A percentile compares a stretch with the other conserved stretches of the same genome.
phyloP scores from a whole-genome alignment of 2,888 invertebrate genomes.

The Pristionchus maxplancki region DNA sequence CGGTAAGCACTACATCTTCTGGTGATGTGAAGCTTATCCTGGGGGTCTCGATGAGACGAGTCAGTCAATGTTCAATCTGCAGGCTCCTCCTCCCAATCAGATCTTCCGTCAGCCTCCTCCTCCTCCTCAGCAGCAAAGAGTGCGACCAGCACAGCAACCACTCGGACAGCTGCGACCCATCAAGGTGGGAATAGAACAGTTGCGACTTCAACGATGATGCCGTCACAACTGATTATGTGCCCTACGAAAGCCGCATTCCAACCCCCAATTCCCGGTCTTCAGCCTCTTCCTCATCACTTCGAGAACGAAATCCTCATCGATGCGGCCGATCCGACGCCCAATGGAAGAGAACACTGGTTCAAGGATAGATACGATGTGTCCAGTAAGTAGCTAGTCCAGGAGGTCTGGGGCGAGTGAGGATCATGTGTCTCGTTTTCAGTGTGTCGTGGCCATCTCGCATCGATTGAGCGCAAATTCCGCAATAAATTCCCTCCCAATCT shows the following conservation, averaged over 20 bases:
- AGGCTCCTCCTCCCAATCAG: not conserved
- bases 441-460: constrained; percentile 63
- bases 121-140: not conserved
- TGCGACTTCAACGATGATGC: too few species aligned
- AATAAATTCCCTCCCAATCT: constrained; percentile 72
- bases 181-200: too few species aligned
- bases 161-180: constrained; percentile 47
- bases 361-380: constrained; percentile 60
- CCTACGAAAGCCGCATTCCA: not conserved
- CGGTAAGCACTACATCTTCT: not conserved
- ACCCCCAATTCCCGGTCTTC: not conserved
- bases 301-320: constrained; percentile 49
- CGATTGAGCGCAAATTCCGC: constrained; percentile 69
- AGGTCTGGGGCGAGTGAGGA: too few species aligned
- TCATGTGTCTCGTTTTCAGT: constrained; percentile 52
- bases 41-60: too few species aligned
- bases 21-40: too few species aligned
- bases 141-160: constrained; percentile 31
- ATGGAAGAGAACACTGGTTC: constrained; percentile 61
- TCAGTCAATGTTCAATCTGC: too few species aligned
- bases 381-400: constrained; percentile 56
- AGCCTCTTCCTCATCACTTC: constrained; percentile 43
- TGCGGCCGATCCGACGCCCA: constrained; percentile 51
- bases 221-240: too few species aligned
- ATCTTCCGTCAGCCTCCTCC: constrained; percentile 8